A percentile compares a stretch with the other conserved stretches of the same genome.
These are phyloP conservation scores for Bambusicola thoracicus DNA, from an alignment of 2,113 vertebrate genomes.

Conservation along the genomic window DNA sequence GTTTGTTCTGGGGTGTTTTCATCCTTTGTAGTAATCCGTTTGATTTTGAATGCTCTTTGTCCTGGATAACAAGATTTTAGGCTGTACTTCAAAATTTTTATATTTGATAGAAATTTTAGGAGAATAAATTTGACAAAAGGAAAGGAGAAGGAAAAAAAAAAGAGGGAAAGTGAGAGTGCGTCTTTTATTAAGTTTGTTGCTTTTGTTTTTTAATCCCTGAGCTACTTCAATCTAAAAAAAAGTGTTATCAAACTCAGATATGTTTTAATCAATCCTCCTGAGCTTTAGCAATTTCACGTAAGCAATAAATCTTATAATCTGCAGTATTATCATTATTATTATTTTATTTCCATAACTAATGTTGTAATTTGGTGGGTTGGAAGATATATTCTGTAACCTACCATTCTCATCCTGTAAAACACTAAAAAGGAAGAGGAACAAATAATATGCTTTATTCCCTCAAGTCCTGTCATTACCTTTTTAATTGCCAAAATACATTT, in stretches of 20 bases:
- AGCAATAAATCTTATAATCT: neutral
- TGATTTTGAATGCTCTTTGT: neutral
- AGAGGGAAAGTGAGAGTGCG: fast-evolving
- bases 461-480: neutral
- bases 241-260: neutral
- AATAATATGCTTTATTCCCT: neutral
- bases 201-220: neutral
- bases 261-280: neutral
- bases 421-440: neutral
- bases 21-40: neutral
- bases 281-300: neutral
- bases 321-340: neutral
- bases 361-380: neutral
- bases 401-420: neutral
- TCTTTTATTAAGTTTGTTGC: neutral
- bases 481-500: neutral
- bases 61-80: neutral
- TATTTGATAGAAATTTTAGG: neutral
- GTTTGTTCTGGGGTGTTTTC: neutral
- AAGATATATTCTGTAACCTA: neutral
- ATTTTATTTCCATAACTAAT: neutral
- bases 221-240: neutral
- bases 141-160: neutral
- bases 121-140: neutral
- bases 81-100: neutral